phyloP scores from a whole-genome alignment of 2,888 invertebrate genomes.

The Zhengitettix transpicula region DNA sequence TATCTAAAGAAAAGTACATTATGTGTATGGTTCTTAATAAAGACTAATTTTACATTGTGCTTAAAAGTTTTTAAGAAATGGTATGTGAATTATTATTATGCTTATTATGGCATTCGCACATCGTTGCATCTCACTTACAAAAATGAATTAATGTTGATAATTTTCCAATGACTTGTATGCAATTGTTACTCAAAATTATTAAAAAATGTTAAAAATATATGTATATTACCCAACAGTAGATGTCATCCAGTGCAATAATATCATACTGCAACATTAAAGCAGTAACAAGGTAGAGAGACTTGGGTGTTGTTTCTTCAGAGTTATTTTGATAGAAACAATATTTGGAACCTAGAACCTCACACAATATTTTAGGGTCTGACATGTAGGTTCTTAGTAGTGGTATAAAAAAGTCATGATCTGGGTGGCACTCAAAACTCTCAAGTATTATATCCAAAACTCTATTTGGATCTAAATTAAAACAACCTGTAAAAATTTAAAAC shows the following conservation, averaged over 20 bases:
- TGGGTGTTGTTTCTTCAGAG: slow-evolving; percentile 42
- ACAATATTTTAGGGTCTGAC: slow-evolving; percentile 72
- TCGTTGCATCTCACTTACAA: no score
- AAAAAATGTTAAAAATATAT: no score
- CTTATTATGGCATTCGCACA: no score
- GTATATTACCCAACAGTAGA: slow-evolving; percentile 67
- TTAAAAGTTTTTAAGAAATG: no score
- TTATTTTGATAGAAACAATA: slow-evolving; percentile 51
- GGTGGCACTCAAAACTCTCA: slow-evolving; percentile 86
- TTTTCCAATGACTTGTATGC: no score
- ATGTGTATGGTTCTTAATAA: no score
- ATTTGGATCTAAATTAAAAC: slow-evolving; percentile 98
- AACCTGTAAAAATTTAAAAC: slow-evolving; percentile 44
- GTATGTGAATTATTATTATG: no score
- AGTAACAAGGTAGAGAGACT: slow-evolving; percentile 73
- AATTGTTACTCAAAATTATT: no score
- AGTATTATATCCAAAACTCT: slow-evolving; percentile 89
- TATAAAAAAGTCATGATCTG: slow-evolving; percentile 62
- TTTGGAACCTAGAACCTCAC: slow-evolving; percentile 91
- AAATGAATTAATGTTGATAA: no score
- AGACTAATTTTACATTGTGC: no score
- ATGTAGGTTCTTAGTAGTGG: slow-evolving; percentile 75
- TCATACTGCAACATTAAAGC: slow-evolving; percentile 78
- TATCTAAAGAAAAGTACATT: no score
- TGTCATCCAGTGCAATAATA: slow-evolving; percentile 70